Evolutionary conservation across 2,113 vertebrate genomes (phyloP).

Genomic region (Muntiacus reevesi): DNA sequence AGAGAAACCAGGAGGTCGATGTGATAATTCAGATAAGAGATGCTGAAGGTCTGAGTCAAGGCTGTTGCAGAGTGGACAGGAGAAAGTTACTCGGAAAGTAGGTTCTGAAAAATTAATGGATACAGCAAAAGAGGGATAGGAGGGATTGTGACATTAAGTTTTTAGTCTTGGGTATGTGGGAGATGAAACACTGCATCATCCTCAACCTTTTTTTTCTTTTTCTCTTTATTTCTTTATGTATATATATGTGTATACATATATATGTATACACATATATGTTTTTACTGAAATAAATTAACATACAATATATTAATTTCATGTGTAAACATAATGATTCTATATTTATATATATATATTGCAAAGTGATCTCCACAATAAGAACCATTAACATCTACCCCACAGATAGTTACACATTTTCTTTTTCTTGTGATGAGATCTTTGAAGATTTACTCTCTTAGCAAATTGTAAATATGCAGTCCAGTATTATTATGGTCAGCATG

Average conservation of each 20-base stretch:
- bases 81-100: not conserved
- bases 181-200: not conserved
- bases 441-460: not conserved
- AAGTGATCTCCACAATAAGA: not conserved
- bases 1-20: not conserved
- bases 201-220: not conserved
- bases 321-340: not conserved
- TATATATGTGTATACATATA: too few relatives aligned
- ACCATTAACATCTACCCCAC: not conserved
- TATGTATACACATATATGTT: not conserved
- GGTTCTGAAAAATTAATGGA: not conserved
- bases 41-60: not conserved
- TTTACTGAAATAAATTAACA: not conserved
- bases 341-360: not conserved
- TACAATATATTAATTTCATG: not conserved
- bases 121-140: not conserved
- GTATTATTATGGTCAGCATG: not conserved
- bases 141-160: not conserved
- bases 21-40: not conserved
- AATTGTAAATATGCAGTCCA: not conserved
- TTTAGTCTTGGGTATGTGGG: not conserved
- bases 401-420: not conserved
- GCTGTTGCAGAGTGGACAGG: not conserved
- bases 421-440: not conserved
- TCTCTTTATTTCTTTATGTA: not conserved